These are phyloP conservation scores for Sphaerophoria taeniata DNA, from an alignment of 2,888 invertebrate species.

Conservation along the genomic window DNA sequence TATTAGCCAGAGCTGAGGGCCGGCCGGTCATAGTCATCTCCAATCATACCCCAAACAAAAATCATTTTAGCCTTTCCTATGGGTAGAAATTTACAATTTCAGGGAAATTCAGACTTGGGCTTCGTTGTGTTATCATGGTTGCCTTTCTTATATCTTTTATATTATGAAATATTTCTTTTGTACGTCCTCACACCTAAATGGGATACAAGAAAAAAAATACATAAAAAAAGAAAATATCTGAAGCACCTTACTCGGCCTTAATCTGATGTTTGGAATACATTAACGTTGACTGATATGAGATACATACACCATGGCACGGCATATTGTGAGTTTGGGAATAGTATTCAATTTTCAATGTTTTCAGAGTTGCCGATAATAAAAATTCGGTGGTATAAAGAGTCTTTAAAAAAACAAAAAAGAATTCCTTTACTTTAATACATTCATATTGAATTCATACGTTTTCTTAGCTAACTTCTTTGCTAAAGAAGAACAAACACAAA, in stretches of 20 bases:
- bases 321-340: not conserved
- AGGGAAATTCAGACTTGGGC: not conserved
- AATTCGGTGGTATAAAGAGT: too few relatives aligned
- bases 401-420: too few relatives aligned
- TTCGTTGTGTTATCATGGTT: not conserved
- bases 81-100: constrained; percentile 21
- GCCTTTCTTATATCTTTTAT: not conserved
- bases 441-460: too few relatives aligned
- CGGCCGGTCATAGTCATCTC: not conserved
- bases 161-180: constrained; percentile 30
- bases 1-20: not conserved
- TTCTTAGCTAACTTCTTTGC: not conserved
- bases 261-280: constrained; percentile 18
- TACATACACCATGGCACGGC: not conserved
- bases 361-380: not conserved
- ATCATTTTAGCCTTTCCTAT: constrained; percentile 13
- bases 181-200: constrained; percentile 1
- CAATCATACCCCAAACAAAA: constrained; percentile 3
- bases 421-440: too few relatives aligned
- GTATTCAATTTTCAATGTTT: not conserved
- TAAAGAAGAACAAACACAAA: not conserved
- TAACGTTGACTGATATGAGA: not conserved
- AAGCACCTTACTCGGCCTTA: constrained; percentile 1
- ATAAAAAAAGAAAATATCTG: not conserved
- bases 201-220: not conserved